phyloP scores from a whole-genome alignment of 2,888 invertebrate species.

The Drosophila borealis region DNA sequence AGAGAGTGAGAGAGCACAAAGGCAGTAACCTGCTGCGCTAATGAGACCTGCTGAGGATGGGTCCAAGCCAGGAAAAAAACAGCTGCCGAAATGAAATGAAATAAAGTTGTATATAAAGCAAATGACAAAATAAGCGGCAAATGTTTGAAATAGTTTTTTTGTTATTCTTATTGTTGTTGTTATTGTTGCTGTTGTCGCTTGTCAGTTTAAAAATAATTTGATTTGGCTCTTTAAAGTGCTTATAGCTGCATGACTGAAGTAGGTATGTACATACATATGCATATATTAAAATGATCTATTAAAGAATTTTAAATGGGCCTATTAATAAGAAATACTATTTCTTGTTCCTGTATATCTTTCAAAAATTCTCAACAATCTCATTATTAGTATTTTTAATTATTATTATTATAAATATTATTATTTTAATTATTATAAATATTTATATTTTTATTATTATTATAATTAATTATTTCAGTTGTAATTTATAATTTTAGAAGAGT shows the following conservation, averaged over 20 bases:
- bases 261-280: too few relatives aligned
- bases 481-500: too few relatives aligned
- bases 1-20: conserved; percentile 17
- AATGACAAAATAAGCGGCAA: conserved; percentile 76
- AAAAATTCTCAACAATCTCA: too few relatives aligned
- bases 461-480: too few relatives aligned
- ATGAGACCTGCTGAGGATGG: conserved; percentile 71
- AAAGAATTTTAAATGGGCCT: too few relatives aligned
- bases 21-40: conserved; percentile 75
- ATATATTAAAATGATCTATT: too few relatives aligned
- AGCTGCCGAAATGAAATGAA: conserved; percentile 69
- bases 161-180: conserved; percentile 33
- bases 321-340: too few relatives aligned
- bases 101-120: conserved; percentile 75
- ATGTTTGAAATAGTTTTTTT: conserved; percentile 69
- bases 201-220: conserved; percentile 47
- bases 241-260: not conserved
- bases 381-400: too few relatives aligned
- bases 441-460: too few relatives aligned
- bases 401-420: too few relatives aligned
- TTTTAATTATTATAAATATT: too few relatives aligned
- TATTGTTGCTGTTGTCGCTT: conserved; percentile 54
- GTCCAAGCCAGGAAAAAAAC: conserved; percentile 38
- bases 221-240: conserved; percentile 29
- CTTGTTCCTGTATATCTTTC: too few relatives aligned